These are phyloP conservation scores for Chrysina gloriosa DNA, from an alignment of 2,888 invertebrate genomes.

Conservation along the genomic window DNA sequence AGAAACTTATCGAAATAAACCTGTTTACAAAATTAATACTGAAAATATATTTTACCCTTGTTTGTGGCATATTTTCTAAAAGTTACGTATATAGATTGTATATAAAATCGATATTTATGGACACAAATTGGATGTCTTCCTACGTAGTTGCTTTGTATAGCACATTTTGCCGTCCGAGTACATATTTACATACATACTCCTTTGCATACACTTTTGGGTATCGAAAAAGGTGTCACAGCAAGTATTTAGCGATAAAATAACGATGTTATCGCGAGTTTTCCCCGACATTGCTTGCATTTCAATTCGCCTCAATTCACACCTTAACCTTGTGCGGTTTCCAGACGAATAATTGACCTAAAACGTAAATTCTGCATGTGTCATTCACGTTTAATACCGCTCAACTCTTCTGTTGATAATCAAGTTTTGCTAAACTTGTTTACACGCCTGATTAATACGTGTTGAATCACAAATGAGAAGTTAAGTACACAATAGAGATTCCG, in stretches of 20 bases:
- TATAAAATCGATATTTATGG: too few species aligned
- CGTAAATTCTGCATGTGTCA: not conserved
- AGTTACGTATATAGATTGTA: too few species aligned
- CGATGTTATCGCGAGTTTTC: conserved; percentile 1
- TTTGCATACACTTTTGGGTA: not conserved
- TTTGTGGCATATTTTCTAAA: too few species aligned
- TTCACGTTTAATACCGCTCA: not conserved
- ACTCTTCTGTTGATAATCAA: not conserved
- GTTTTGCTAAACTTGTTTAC: not conserved
- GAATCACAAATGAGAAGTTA: not conserved
- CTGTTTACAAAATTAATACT: too few species aligned
- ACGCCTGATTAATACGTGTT: not conserved
- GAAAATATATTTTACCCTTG: too few species aligned
- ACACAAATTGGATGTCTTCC: not conserved
- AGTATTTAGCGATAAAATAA: conserved; percentile 8
- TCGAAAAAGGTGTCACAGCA: not conserved
- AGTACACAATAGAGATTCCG: too few species aligned
- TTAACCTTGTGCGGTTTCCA: conserved; percentile 11
- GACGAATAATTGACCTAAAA: conserved; percentile 1
- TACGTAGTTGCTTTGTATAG: not conserved
- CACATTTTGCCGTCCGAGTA: not conserved
- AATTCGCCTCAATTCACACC: conserved; percentile 14
- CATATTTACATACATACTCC: not conserved
- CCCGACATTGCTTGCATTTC: not conserved
- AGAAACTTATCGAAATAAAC: too few species aligned